Base-by-base conservation (phyloP, 2,888 invertebrate genomes). In the Drosophila paucipuncta region DNA sequence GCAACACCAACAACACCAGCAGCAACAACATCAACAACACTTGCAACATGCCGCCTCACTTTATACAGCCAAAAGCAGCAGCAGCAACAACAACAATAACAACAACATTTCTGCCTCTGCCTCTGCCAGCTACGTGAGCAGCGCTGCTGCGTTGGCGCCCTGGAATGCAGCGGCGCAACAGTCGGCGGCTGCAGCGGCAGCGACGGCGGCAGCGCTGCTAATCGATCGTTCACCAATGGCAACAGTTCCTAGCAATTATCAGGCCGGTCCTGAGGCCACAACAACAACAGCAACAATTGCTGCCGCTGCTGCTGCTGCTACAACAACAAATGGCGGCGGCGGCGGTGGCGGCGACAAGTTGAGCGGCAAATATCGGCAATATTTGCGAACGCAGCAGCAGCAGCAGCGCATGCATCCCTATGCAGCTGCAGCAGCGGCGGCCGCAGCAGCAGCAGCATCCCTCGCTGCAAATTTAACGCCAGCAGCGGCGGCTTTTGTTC, bases 361-460 rank as follows among this genome's bases (percentile, higher is more conserved):
- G 53, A 94, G 94, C 85, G 95, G 94, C 73, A 95, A 95, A 92
- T 95, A 95, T 92, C 93, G 95, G 76, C 95, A 95, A 92, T 95
- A 95, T 90, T 92, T 95, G 89, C 94, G 94, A 78, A 94, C 94
- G 62, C 95, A 95, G 90, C 93, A 79, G 25, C 78, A 95, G 62
- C 95, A 95, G 90, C 93, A 79, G 31, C 79, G 95, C 89, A 94
- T 95, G 92, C 95, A 95, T 92, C 95, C 95, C 28, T 95, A 95
- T 91, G 93, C 94, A 81, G 93, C 94, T 85, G 94, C 80, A 50
- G 78, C 83, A 39, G 83, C 87, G 22, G 83, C 87, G 30, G 82
- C 82, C 3, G 83, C 94, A 70, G 93, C 94, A 57, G 94, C 94
- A 30, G 82, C 82, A 5, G 83, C 83, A 6, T 85, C 85, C 28